These are phyloP conservation scores for Macrotus californicus DNA, from an alignment of 2,113 vertebrate species.

Conservation along the genomic window DNA sequence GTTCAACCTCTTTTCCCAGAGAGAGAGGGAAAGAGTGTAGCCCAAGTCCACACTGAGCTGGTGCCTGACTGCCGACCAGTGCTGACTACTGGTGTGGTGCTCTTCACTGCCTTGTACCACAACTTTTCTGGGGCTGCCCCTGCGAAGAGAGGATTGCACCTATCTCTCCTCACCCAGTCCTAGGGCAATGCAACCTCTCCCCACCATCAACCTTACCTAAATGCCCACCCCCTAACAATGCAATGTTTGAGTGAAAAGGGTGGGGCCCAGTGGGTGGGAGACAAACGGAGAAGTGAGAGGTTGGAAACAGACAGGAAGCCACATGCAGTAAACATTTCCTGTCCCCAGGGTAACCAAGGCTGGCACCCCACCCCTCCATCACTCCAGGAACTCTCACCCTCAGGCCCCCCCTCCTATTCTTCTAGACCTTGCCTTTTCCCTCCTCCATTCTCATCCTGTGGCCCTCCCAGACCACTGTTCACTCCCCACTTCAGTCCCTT, in stretches of 20 bases:
- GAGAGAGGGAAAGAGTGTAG: neutral
- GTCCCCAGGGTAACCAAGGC: conserved; percentile 55
- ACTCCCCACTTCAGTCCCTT: neutral
- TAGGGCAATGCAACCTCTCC: neutral
- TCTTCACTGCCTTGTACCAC: neutral
- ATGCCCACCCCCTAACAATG: neutral
- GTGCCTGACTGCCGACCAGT: neutral
- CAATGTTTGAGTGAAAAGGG: conserved; percentile 31
- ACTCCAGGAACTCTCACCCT: conserved; percentile 25
- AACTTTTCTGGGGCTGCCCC: neutral
- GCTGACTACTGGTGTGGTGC: neutral
- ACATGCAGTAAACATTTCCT: conserved; percentile 75
- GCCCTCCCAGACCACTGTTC: neutral
- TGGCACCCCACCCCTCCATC: conserved; percentile 46
- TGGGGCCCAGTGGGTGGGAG: conserved; percentile 46
- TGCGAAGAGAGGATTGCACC: neutral
- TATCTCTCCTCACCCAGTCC: neutral
- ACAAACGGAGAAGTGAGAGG: conserved; percentile 69
- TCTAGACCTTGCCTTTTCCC: neutral
- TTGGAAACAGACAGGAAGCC: conserved; percentile 69
- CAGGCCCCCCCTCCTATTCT: neutral
- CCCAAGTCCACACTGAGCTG: neutral
- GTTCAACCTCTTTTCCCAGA: neutral
- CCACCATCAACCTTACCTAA: neutral
- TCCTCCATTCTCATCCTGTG: neutral